Base-by-base conservation (phyloP, 2,888 invertebrate genomes). In the Coleophora deauratella region DNA sequence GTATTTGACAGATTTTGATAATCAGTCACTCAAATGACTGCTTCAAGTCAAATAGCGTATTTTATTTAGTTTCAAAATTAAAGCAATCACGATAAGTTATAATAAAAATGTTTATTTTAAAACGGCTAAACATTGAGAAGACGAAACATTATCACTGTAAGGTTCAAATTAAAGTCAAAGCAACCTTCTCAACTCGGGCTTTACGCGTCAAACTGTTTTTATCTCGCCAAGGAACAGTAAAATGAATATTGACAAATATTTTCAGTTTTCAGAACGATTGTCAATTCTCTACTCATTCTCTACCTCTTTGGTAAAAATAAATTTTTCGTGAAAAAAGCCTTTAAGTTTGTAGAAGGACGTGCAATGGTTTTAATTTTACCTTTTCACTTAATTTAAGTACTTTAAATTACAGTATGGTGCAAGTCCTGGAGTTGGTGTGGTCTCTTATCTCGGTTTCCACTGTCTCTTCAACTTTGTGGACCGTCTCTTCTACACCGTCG, bases 351-450 rank as follows among this genome's bases (percentile, higher is more conserved):
- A 21, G 21, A 21, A 21, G 21, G 21, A 21, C 21, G 6, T n/a
- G 6, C 21, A 21, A 4, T 21, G 21, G 6, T 21, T 21, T 3
- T 21, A 21, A 21, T 8, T 31, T 11, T 8, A 31, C 31, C 11
- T 31, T n/a, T 31, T 4, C 31, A 31, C 31, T n/a, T 11, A 31
- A 8, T 8, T 4, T 9, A 31, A 31, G 31, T 31, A 28, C 30
- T 14, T 32, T 43, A 53, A 44, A 51, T 77, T 79, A 86, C 65
- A 86, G 65, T 68, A 86, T 75, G 32, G 72, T 76, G 79, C 86
- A 86, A 3, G 85, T 72, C 54, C 78, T 62, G 30, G 86, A 86
- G 57, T 75, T 86, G 1, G 84, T 85, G 48, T 86, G 86, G 55
- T 86, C 82, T 35, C 76, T 62, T 51, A 85, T 75, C 54, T 84